Evolutionary conservation across 2,797 vertebrate species (phyloP).

Genomic region (Cyprinella venusta): DNA sequence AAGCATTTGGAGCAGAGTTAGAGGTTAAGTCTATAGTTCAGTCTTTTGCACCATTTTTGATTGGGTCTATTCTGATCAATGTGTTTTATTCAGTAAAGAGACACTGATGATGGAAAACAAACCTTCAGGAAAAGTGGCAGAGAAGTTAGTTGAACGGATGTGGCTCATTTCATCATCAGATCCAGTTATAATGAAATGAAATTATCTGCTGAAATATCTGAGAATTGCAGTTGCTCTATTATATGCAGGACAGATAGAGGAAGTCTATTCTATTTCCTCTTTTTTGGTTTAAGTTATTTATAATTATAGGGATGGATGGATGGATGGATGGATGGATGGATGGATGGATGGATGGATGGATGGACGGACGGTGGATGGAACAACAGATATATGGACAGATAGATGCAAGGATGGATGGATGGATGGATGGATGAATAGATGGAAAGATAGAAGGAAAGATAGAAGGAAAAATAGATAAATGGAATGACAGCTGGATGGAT

Average conservation of each 20-base stretch:
- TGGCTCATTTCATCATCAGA: not conserved
- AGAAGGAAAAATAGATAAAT: too few relatives aligned
- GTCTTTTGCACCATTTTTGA: not conserved
- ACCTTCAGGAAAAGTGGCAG: not conserved
- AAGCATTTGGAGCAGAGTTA: not conserved
- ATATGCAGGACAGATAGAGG: not conserved
- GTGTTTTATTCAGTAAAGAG: not conserved
- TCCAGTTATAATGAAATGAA: not conserved
- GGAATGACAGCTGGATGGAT: too few relatives aligned
- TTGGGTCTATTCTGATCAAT: not conserved
- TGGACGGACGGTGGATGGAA: too few relatives aligned
- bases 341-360: too few relatives aligned
- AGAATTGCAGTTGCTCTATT: not conserved
- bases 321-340: too few relatives aligned
- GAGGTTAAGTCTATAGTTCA: not conserved
- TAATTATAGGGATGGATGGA: not conserved
- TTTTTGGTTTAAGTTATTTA: not conserved
- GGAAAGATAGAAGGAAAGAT: too few relatives aligned
- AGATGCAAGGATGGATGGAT: accelerated
- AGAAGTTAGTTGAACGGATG: not conserved
- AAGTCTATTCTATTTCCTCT: not conserved
- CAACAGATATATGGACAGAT: too few relatives aligned
- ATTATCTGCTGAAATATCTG: not conserved
- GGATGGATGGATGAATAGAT: accelerated
- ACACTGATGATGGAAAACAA: not conserved